Conservation (phyloP, 2,113 vertebrate species). For the Apistogramma diplotaenia region DNA sequence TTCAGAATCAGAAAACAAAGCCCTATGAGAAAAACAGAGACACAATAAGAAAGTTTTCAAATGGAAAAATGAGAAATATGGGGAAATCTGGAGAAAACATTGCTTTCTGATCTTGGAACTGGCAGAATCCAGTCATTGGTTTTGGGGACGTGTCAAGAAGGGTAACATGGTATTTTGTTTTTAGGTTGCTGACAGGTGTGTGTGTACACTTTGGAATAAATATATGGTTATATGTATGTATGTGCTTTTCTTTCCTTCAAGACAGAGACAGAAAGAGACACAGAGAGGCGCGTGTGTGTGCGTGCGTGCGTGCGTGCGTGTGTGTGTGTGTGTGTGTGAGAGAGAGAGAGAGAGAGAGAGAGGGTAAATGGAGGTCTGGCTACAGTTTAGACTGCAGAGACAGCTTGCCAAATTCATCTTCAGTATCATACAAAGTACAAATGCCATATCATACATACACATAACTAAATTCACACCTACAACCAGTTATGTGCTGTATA, state of each 20-base stretch:
- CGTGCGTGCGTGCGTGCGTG: neutral
- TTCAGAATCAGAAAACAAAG: neutral
- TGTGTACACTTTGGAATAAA: neutral
- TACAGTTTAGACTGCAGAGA: constrained; percentile 23
- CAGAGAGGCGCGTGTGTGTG: neutral
- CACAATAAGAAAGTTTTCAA: neutral
- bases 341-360: no score
- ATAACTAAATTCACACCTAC: neutral
- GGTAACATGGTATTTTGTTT: neutral
- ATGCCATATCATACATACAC: neutral
- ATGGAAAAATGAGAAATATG: neutral
- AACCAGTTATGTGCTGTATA: neutral
- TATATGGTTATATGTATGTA: neutral
- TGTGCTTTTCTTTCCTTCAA: neutral
- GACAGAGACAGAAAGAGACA: neutral
- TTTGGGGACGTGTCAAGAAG: neutral
- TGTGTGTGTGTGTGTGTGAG: neutral
- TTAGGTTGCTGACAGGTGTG: neutral
- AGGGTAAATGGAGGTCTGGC: constrained; percentile 28
- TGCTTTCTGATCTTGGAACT: neutral
- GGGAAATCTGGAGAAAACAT: neutral
- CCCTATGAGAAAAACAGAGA: neutral
- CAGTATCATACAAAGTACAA: neutral
- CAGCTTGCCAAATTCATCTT: constrained; percentile 24
- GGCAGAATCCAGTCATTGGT: neutral